Evolutionary conservation across 2,797 vertebrate species (phyloP), one percentile per base, ranked within the genome.

Genomic region (Coregonus ussuriensis): DNA sequence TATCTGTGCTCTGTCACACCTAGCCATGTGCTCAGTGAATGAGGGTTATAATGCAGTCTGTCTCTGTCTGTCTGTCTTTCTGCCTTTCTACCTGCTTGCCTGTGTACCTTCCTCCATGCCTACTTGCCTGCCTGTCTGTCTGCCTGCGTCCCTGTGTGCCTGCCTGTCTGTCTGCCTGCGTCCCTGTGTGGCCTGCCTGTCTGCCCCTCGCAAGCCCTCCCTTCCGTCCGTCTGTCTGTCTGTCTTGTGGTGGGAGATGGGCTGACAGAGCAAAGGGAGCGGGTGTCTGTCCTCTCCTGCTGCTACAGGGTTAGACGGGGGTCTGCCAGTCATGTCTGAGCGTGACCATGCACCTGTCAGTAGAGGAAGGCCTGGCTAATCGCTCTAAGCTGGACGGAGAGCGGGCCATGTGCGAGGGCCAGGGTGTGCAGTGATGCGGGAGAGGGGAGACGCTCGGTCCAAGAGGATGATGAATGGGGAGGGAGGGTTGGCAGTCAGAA

Each of bases 321-420:
- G 13, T 33, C 62, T 35, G 74, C 41, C 33, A 47, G 33, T 79
- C 51, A 21, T 80, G 76, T 37, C 71, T 75, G 74, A 88, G 86
- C 79, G 73, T 91, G 88, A 90, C 78, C 72, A 72, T 86, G 87
- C 90, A 93, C 91, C 90, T 92, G 91, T 91, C 82, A 79, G 68
- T 59, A 85, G 78, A 86, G 82, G 88, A 89, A 88, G 89, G 85
- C 79, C 84, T 76, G 77, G 77, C 76, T 91, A 91, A 91, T 88
- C 79, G 73, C 79, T 88, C 74, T 89, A 86, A 85, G 86, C 86
- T 83, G 78, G 74, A 79, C 15, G 25, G 75, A 67, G 81, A 84
- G 81, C 15, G 74, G 79, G 80, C 21, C 85, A 86, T 88, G 82
- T 87, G 81, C 59, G 9, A 13, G 59, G 21, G 80, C 78, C 25